Base-by-base conservation (phyloP, 2,888 invertebrate genomes). In the Phrixothrix hirtus region DNA sequence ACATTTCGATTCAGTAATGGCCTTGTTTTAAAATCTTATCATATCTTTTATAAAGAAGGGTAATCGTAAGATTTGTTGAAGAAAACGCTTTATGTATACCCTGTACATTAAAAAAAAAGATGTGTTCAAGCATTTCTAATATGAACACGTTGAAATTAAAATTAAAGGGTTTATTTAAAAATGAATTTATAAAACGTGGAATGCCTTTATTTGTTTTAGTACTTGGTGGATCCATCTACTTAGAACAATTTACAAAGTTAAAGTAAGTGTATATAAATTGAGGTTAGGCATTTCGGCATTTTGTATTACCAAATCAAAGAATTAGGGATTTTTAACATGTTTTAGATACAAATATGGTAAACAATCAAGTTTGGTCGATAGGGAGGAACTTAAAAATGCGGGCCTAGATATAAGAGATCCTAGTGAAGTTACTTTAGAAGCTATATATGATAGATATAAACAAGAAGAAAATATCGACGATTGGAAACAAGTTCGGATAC, bases 401-500 rank as follows among this genome's bases (percentile, higher is more conserved):
- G 91, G 90, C 1, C 77, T 91, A 7, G 65, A 75, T 53, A 82
- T 85, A 80, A 86, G 87, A 63, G 80, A 81, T 66, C 76, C 81
- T 0, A 81, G 81, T 34, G 83, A 86, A 67, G 85, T 88, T 0
- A 87, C 89, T 0, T 70, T 92, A 58, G 92, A 92, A 74, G 75
- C 77, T 26, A 84, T 86, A 61, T 92, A 82, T 77, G 86, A 90
- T 60, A 87, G 87, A 74, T 78, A 90, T 1, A 80, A 88, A 71
- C 73, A 79, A 44, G 73, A 88, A 27, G 88, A 94, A 70, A n/a
- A n/a, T n/a, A 83, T 90, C 60, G 87, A 92, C 58, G 82, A 86
- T 62, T 95, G 94, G 94, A 84, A 89, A 69, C 92, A 93, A 68
- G 84, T 86, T 59, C 78, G 94, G 63, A 92, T 92, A 0, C 89